Evolutionary conservation across 1,140 invertebrate species (phyloP).

Genomic region (Eufriesea mexicana): DNA sequence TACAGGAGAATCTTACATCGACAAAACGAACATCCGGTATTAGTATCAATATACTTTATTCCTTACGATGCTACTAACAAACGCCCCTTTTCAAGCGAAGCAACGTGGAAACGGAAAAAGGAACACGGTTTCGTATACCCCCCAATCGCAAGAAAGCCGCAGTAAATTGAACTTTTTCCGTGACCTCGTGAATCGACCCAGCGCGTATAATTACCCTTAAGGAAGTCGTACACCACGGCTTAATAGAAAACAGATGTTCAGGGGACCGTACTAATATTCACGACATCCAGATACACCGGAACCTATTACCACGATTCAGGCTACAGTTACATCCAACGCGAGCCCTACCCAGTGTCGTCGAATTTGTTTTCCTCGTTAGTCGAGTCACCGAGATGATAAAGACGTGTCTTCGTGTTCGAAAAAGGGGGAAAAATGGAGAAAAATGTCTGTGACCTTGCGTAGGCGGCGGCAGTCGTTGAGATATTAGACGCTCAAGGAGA

Average conservation of each 20-base stretch:
- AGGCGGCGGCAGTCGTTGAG: not conserved
- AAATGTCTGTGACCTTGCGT: constrained; percentile 4
- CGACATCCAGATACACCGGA: not conserved
- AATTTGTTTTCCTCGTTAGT: not conserved
- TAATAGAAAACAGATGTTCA: constrained; percentile 37
- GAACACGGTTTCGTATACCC: too few relatives aligned
- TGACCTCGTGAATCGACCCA: not conserved
- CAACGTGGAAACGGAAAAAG: too few relatives aligned
- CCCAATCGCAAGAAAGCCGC: not conserved
- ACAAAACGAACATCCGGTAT: too few relatives aligned
- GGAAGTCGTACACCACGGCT: not conserved
- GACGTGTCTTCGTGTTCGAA: not conserved
- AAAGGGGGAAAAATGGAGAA: not conserved
- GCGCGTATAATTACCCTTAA: not conserved
- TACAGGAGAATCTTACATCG: too few relatives aligned
- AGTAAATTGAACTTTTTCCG: not conserved
- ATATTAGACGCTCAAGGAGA: constrained; percentile 13
- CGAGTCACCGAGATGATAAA: constrained; percentile 5
- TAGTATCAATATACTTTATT: too few relatives aligned
- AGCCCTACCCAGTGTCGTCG: not conserved
- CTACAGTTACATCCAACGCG: not conserved
- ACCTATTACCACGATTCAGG: not conserved
- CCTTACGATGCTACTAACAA: too few relatives aligned
- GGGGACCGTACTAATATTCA: constrained; percentile 11
- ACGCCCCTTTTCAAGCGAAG: too few relatives aligned